Percentiles rank a stretch among this genome's conserved stretches.
Conservation (phyloP, 2,888 invertebrate genomes). For the Pristionchus maxplancki region DNA sequence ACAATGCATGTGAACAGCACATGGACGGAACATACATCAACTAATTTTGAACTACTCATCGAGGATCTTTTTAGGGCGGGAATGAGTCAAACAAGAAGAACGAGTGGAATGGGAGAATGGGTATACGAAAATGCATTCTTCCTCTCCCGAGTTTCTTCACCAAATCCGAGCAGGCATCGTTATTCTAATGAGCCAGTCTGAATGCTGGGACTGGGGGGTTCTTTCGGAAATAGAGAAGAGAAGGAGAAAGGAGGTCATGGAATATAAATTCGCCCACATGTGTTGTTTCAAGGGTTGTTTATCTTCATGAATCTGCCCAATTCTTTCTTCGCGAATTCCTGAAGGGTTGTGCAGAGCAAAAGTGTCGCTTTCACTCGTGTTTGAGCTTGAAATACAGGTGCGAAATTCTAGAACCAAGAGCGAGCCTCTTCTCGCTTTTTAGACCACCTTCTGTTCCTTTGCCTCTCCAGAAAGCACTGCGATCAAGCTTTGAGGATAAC, state of each 20-base stretch:
- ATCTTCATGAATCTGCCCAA: constrained; percentile 3
- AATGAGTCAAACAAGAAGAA: not conserved
- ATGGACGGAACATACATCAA: no score
- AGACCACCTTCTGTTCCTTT: not conserved
- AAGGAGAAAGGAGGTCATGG: not conserved
- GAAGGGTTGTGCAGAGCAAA: not conserved
- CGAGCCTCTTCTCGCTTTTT: not conserved
- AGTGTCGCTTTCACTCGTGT: constrained; percentile 25
- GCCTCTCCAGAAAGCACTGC: constrained; percentile 7
- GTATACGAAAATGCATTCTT: constrained; percentile 1
- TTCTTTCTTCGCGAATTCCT: not conserved
- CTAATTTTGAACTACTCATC: no score
- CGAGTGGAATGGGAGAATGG: constrained; percentile 4
- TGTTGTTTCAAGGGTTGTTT: constrained; percentile 19
- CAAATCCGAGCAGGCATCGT: constrained; percentile 22
- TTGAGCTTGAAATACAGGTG: constrained; percentile 27
- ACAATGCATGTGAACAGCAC: no score
- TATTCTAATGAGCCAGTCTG: constrained; percentile 41
- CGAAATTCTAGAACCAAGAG: not conserved
- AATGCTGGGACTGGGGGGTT: constrained; percentile 2
- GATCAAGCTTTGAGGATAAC: constrained; percentile 44
- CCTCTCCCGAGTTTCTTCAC: not conserved
- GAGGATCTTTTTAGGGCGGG: no score
- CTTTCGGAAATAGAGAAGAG: not conserved
- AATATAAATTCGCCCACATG: not conserved